phyloP scores from a whole-genome alignment of 1,140 invertebrate genomes.

The Drosophila trapezifrons region DNA sequence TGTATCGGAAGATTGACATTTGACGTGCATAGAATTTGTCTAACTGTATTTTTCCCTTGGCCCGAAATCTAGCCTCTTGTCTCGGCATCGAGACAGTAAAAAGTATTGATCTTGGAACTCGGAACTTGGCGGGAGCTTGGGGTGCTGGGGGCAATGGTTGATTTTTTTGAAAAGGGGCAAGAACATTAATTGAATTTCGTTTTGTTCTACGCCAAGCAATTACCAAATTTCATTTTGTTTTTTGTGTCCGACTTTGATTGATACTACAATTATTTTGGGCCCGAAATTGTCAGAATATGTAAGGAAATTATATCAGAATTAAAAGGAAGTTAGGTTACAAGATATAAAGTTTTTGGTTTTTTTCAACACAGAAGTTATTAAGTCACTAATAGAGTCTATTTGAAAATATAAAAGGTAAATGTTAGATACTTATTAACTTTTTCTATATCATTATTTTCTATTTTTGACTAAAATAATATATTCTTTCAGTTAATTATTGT shows the following conservation, averaged over 20 bases:
- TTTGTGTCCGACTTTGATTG: constrained; percentile 27
- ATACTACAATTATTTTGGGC: constrained; percentile 20
- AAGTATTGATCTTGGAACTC: constrained; percentile 37
- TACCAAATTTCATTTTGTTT: constrained; percentile 19
- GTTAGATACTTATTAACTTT: neutral
- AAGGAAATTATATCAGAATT: neutral
- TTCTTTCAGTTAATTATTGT: constrained; percentile 4
- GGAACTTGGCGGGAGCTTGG: constrained; percentile 19
- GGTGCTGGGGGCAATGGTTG: constrained; percentile 14
- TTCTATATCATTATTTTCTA: neutral
- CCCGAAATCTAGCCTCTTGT: constrained; percentile 38
- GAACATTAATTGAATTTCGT: constrained; percentile 18
- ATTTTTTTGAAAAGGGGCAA: constrained; percentile 13
- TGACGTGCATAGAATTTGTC: constrained; percentile 81
- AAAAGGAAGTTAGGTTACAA: neutral
- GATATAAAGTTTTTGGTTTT: too few relatives aligned
- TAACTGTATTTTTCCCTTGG: constrained; percentile 75
- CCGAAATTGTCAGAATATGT: neutral
- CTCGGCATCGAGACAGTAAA: constrained; percentile 28
- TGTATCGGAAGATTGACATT: constrained; percentile 71
- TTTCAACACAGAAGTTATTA: too few relatives aligned
- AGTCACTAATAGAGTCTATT: too few relatives aligned
- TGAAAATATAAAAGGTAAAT: neutral
- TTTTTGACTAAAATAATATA: neutral
- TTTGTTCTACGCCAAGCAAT: constrained; percentile 24